A percentile compares a stretch with the other conserved stretches of the same genome.
phyloP scores from a whole-genome alignment of 2,797 vertebrate genomes.

The Chrysocyon brachyurus region DNA sequence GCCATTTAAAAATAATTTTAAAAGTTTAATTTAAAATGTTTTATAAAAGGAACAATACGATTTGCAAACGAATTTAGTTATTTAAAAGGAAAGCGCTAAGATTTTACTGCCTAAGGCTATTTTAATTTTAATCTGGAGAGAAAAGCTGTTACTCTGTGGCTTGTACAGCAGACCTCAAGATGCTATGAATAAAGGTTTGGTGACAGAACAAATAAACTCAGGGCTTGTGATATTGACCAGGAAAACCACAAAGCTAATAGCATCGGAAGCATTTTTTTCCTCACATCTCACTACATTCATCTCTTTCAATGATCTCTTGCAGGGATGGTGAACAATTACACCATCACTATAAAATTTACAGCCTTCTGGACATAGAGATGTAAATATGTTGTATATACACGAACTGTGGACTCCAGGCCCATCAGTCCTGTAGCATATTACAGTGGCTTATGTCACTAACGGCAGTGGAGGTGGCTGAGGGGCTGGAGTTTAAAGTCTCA shows the following conservation, averaged over 20 bases:
- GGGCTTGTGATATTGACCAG: background rate
- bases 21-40: conserved; percentile 9
- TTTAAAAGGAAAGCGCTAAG: background rate
- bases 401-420: background rate
- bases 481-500: background rate
- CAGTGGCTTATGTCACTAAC: background rate
- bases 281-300: background rate
- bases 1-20: background rate
- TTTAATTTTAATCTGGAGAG: conserved; percentile 14
- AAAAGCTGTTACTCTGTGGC: background rate
- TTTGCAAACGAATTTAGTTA: background rate
- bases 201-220: background rate
- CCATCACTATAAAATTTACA: background rate
- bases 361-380: background rate
- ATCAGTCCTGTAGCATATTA: background rate
- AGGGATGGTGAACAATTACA: background rate
- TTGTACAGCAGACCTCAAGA: background rate
- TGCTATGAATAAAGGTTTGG: background rate
- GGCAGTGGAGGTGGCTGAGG: rapidly evolving
- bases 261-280: background rate
- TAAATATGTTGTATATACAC: background rate
- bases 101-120: background rate
- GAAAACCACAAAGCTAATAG: conserved; percentile 31
- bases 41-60: background rate
- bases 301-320: background rate